Percentiles rank a stretch among this genome's conserved stretches.
These are phyloP conservation scores for Manis crassicaudata DNA, from an alignment of 2,797 vertebrate genomes.

Conservation along the genomic window DNA sequence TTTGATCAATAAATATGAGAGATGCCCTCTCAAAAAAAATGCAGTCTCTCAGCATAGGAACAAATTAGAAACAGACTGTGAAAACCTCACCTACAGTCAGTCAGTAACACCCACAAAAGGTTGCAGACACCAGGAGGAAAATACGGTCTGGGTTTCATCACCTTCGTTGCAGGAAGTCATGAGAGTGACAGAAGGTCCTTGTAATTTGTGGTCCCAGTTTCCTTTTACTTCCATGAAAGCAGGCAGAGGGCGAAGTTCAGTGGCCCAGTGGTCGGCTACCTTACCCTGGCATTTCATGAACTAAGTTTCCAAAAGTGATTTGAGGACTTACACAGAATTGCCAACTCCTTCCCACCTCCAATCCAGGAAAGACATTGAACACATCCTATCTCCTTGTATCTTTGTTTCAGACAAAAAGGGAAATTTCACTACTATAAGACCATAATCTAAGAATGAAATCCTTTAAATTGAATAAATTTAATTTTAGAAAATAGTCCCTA, in stretches of 20 bases:
- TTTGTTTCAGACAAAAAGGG: constrained; percentile 9
- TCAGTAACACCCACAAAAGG: background rate
- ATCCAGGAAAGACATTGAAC: background rate
- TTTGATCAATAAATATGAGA: too few species aligned
- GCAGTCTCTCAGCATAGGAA: background rate
- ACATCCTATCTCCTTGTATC: background rate
- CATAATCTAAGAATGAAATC: background rate
- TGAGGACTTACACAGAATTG: background rate
- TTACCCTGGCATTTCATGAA: background rate
- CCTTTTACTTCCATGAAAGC: background rate
- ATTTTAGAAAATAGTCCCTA: background rate
- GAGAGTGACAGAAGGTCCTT: background rate
- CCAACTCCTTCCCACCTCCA: background rate
- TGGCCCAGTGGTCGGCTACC: background rate
- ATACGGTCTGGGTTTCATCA: background rate
- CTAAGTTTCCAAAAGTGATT: background rate
- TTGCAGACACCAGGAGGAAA: background rate
- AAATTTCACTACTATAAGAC: background rate
- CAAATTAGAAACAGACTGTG: background rate
- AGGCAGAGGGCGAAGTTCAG: background rate
- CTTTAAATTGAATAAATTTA: background rate
- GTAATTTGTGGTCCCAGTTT: background rate
- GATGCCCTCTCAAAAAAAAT: background rate
- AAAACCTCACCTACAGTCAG: background rate
- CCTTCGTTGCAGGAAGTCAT: background rate